A percentile compares a stretch with the other conserved stretches of the same genome.
phyloP scores from a whole-genome alignment of 2,888 invertebrate genomes.

The Pherbina coryleti region DNA sequence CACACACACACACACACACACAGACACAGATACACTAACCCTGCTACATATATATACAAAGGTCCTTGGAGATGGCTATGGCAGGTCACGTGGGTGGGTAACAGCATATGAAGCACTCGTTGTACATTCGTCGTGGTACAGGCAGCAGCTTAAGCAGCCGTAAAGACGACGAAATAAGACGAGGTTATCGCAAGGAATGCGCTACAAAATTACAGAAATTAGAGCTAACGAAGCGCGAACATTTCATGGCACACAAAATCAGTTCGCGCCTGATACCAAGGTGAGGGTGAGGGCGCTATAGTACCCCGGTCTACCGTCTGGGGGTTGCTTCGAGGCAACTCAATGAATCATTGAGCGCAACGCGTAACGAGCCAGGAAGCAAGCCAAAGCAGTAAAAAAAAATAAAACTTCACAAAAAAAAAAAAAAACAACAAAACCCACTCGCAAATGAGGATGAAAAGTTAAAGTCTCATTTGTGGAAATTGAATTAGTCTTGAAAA shows the following conservation, averaged over 20 bases:
- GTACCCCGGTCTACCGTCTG: background rate
- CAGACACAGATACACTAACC: too few species aligned
- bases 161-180: constrained; percentile 14
- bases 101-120: background rate
- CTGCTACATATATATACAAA: background rate
- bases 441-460: constrained; percentile 52
- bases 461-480: constrained; percentile 58
- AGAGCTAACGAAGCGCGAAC: constrained; percentile 65
- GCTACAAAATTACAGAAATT: constrained; percentile 58
- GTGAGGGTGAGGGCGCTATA: background rate
- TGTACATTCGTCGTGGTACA: background rate
- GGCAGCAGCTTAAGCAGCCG: background rate
- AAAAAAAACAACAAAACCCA: constrained; percentile 21
- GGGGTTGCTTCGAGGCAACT: background rate
- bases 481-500: constrained; percentile 58
- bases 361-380: background rate
- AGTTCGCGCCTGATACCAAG: background rate
- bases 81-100: constrained; percentile 10
- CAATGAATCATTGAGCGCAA: constrained; percentile 7
- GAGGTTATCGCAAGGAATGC: constrained; percentile 15
- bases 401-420: background rate
- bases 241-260: constrained; percentile 47
- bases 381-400: background rate
- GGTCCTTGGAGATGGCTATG: background rate
- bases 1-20: background rate